Percentiles rank a stretch among this genome's conserved stretches.
Evolutionary conservation across 2,888 invertebrate genomes (phyloP).

Genomic region (Prenolepis imparis): DNA sequence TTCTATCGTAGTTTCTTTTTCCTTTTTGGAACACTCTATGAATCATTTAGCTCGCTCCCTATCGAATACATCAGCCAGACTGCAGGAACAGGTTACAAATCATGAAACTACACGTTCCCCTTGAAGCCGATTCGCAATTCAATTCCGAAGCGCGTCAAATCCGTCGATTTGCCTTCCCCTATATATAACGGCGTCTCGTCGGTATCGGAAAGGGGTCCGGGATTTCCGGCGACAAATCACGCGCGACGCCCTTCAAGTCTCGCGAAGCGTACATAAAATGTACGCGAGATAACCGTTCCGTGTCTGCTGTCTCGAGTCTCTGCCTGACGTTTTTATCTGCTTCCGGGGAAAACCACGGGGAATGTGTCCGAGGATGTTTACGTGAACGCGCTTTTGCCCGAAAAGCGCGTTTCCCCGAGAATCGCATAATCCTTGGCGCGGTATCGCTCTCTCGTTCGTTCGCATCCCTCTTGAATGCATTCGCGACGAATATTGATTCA

Average conservation of each 20-base stretch:
- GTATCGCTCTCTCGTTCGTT: background rate
- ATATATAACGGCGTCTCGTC: constrained; percentile 23
- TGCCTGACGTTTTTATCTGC: constrained; percentile 64
- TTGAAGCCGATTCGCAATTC: constrained; percentile 48
- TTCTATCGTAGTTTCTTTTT: background rate
- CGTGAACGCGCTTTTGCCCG: constrained; percentile 54
- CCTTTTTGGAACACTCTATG: background rate
- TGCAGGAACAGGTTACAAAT: constrained; percentile 67
- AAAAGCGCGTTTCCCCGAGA: constrained; percentile 5
- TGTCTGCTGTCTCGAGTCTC: constrained; percentile 50
- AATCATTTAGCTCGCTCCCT: constrained; percentile 9
- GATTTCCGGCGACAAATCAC: constrained; percentile 67
- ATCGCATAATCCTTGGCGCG: background rate
- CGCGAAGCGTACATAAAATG: constrained; percentile 65
- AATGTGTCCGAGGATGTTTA: constrained; percentile 61
- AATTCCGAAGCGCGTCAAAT: constrained; percentile 54
- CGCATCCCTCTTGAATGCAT: background rate
- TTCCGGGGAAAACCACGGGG: constrained; percentile 59
- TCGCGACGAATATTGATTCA: background rate
- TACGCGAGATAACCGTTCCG: constrained; percentile 59
- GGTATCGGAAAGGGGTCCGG: constrained; percentile 23
- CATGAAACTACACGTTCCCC: constrained; percentile 46
- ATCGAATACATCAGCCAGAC: background rate
- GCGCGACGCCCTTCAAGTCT: constrained; percentile 62
- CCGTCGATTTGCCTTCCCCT: constrained; percentile 59